Percentiles rank a stretch among this genome's conserved stretches.
Evolutionary conservation across 2,797 vertebrate genomes (phyloP).

Genomic region (Cynopterus sphinx): DNA sequence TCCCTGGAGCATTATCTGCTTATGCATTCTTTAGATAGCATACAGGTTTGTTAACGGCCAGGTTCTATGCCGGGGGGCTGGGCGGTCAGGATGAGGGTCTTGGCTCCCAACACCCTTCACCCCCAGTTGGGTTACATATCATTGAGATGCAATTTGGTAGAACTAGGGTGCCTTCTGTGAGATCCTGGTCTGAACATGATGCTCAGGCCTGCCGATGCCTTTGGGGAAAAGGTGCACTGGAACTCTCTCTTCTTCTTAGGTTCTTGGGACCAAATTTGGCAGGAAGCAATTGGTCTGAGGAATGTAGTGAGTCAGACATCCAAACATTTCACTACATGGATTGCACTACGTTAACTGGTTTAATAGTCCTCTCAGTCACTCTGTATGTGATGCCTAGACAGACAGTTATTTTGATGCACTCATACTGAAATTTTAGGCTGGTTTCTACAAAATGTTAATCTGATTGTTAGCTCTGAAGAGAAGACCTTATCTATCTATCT

Average conservation of each 20-base stretch:
- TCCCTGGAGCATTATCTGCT: no score
- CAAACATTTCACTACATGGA: conserved; percentile 14
- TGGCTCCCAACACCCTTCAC: no score
- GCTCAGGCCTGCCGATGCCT: conserved; percentile 14
- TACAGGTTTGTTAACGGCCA: no score
- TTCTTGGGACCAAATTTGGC: conserved; percentile 47
- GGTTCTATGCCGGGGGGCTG: no score
- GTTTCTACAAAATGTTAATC: background rate
- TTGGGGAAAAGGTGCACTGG: conserved; percentile 6
- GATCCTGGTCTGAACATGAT: background rate
- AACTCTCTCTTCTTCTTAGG: background rate
- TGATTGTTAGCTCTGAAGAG: conserved; percentile 24
- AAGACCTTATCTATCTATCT: background rate
- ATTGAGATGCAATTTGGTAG: conserved; percentile 40
- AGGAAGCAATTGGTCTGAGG: conserved; percentile 45
- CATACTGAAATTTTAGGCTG: background rate
- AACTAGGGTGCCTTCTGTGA: conserved; percentile 10
- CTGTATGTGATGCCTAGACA: background rate
- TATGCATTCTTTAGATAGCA: no score
- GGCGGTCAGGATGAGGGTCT: no score
- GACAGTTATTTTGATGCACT: background rate
- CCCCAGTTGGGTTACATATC: background rate
- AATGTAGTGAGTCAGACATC: conserved; percentile 47
- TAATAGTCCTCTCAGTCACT: conserved; percentile 15
- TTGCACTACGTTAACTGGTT: conserved; percentile 36